Base-by-base conservation (phyloP, 1,140 invertebrate genomes). In the Drosophila setifemur region DNA sequence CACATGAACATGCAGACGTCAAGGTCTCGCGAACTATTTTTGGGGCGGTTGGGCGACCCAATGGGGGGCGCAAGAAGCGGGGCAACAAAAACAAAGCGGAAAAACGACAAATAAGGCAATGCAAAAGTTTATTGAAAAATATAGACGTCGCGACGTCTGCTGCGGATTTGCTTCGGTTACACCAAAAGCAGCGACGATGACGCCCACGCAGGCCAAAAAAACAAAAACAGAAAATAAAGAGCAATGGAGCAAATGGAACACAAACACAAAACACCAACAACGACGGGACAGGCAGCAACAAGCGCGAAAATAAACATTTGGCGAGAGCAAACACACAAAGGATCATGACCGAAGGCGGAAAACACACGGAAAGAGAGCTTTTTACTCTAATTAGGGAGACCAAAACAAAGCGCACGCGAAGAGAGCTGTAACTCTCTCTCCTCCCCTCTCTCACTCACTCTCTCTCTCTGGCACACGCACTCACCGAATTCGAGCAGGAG, bases 401-500 rank as follows among this genome's bases (percentile, higher is more conserved):
- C 77, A 82, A 82, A 82, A 82, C 77, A 82, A 82, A 82, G 77
- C 49, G 25, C 55, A 45, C 58, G 47, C 31, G 47, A 61, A 3
- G 26, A 55, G 43, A 42, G 49, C 47, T 71, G 48, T 50, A 63
- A 47, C 42, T 61, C 18, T 26, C 11, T 31, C 29, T 60, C 23
- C n/a, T n/a, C n/a, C n/a, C n/a, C n/a, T n/a, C n/a, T n/a, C n/a
- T n/a, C n/a, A n/a, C n/a, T n/a, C n/a, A n/a, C n/a, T n/a, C n/a
- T n/a, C n/a, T n/a, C n/a, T n/a, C n/a, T n/a, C n/a, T n/a, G n/a
- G n/a, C n/a, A n/a, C n/a, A n/a, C n/a, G 33, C 31, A 73, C 88
- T 89, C 69, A 90, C 89, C 82, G 89, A 90, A 73, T 89, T 89
- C 87, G 93, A 93, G 90, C 93, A 94, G 69, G 93, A 94, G 90